A percentile compares a stretch with the other conserved stretches of the same genome.
phyloP scores from a whole-genome alignment of 2,888 invertebrate genomes.

The Onchidella celtica region DNA sequence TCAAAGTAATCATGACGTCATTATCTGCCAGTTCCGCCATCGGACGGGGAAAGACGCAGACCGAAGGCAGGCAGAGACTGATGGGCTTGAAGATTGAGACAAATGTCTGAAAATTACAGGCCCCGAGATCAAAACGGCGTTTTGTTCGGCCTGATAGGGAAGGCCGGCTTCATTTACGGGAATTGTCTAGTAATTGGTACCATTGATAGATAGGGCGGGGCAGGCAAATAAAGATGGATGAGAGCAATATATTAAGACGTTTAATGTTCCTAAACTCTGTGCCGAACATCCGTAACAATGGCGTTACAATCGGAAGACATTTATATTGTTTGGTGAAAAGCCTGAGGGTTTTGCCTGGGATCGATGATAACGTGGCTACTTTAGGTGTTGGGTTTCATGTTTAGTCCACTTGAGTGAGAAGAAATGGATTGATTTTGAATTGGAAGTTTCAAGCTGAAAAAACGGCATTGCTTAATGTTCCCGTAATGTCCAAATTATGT shows the following conservation, averaged over 20 bases:
- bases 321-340: not conserved
- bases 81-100: constrained; percentile 37
- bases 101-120: constrained; percentile 47
- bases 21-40: not conserved
- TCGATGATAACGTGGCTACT: too few species aligned
- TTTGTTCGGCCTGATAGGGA: constrained; percentile 16
- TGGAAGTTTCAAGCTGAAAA: too few species aligned
- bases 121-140: constrained; percentile 26
- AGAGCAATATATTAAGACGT: constrained; percentile 13
- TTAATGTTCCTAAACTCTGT: constrained; percentile 2
- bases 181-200: constrained; percentile 39
- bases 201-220: constrained; percentile 18
- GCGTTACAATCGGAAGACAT: not conserved
- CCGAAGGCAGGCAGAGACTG: constrained; percentile 9
- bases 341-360: too few species aligned
- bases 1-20: constrained; percentile 43
- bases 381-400: too few species aligned
- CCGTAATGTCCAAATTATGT: too few species aligned
- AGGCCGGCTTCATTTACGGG: constrained; percentile 33
- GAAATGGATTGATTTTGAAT: too few species aligned
- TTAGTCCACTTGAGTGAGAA: too few species aligned
- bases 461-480: too few species aligned
- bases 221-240: constrained; percentile 35
- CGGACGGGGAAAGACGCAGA: not conserved
- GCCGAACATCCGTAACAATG: not conserved